Conservation (phyloP, 2,113 vertebrate genomes). For the Turdus rufiventris region DNA sequence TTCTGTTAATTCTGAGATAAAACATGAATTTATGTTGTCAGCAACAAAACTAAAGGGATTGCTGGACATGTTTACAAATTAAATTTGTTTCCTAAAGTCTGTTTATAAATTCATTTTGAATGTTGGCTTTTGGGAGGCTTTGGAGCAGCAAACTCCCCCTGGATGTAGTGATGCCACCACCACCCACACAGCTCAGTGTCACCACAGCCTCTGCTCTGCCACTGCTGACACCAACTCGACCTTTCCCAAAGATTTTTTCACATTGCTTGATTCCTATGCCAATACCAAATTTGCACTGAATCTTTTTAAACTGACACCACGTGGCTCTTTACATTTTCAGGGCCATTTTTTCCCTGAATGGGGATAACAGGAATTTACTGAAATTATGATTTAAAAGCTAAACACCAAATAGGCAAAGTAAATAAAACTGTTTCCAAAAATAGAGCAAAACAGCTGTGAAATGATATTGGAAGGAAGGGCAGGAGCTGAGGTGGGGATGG, state of each 20-base stretch:
- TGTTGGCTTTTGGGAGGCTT: background rate
- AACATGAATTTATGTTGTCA: background rate
- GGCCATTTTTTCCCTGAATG: background rate
- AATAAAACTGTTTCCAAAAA: background rate
- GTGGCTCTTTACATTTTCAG: background rate
- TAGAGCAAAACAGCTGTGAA: background rate
- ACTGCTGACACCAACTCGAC: background rate
- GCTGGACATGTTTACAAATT: background rate
- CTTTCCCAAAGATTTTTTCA: background rate
- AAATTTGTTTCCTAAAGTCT: background rate
- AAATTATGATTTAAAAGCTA: background rate
- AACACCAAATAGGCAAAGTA: background rate
- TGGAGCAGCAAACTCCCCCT: background rate
- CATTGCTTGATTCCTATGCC: background rate
- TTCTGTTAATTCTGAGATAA: background rate
- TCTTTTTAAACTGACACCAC: background rate
- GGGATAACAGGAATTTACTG: background rate
- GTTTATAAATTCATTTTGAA: background rate
- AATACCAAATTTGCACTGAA: background rate
- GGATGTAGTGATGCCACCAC: background rate
- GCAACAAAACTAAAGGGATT: background rate
- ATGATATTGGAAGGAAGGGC: background rate
- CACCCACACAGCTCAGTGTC: background rate
- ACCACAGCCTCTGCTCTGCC: constrained; percentile 5
- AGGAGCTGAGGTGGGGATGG: background rate